A percentile compares a stretch with the other conserved stretches of the same genome.
Evolutionary conservation across 2,113 vertebrate genomes (phyloP).

Genomic region (Asarcornis scutulata): DNA sequence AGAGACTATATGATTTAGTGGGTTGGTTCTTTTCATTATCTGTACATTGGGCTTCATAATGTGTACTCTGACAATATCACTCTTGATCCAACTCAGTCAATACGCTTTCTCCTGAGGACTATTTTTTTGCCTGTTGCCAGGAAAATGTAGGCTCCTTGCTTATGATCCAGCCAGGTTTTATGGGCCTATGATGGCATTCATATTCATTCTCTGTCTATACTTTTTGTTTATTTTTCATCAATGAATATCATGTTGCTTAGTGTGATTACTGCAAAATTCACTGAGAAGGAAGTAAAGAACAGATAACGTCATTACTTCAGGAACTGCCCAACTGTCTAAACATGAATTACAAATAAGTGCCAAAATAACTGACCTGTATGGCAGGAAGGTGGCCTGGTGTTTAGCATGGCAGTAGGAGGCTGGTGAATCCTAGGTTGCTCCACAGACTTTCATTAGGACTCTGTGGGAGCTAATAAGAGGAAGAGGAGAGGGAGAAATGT

Average conservation of each 20-base stretch:
- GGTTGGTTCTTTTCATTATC: not conserved
- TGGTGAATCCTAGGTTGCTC: fast-evolving
- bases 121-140: not conserved
- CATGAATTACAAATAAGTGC: not conserved
- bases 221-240: not conserved
- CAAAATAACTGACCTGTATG: not conserved
- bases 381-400: not conserved
- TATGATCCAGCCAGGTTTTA: not conserved
- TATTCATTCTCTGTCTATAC: not conserved
- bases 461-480: not conserved
- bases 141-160: not conserved
- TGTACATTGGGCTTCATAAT: not conserved
- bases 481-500: not conserved
- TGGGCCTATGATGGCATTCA: not conserved
- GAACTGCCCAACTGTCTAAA: not conserved
- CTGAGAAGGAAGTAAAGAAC: not conserved
- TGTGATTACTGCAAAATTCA: not conserved
- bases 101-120: not conserved
- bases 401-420: not conserved
- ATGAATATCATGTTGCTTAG: not conserved
- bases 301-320: not conserved
- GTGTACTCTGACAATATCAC: not conserved
- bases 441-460: not conserved
- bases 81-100: not conserved
- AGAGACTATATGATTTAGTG: not conserved